Evolutionary conservation across 2,113 vertebrate species (phyloP).

Genomic region (Phaethornis superciliosus): DNA sequence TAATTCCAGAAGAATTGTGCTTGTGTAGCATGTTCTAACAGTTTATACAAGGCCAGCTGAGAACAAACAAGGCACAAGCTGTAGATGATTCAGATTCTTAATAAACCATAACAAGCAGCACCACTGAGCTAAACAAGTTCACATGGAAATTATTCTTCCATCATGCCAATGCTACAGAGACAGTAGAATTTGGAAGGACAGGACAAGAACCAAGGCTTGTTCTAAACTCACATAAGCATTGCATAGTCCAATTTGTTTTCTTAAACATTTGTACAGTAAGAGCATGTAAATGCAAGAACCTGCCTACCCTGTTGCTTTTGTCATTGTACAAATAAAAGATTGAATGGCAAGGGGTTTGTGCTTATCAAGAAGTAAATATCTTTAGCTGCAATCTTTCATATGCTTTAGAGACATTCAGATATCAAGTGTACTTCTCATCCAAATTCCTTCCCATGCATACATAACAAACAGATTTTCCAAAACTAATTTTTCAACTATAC

Average conservation of each 20-base stretch:
- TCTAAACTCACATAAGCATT: background rate
- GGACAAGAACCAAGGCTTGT: background rate
- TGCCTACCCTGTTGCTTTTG: background rate
- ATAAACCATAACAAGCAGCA: conserved; percentile 14
- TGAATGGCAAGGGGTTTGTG: background rate
- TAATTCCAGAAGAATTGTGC: background rate
- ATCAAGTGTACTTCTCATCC: background rate
- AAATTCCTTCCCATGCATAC: background rate
- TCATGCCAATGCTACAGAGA: background rate
- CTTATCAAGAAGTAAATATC: background rate
- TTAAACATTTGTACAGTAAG: background rate
- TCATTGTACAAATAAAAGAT: background rate
- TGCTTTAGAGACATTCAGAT: background rate
- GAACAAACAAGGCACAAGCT: conserved; percentile 35
- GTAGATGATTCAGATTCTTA: background rate
- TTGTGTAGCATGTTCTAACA: background rate
- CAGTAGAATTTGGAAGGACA: background rate
- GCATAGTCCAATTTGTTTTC: background rate
- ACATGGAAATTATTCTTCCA: conserved; percentile 17
- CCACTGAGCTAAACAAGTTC: background rate
- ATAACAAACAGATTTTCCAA: background rate
- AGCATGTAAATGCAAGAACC: background rate
- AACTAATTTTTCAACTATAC: background rate
- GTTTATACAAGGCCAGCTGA: conserved; percentile 16
- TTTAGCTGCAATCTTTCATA: background rate